Conservation (phyloP, 2,888 invertebrate genomes). For the Lissonota sp. region DNA sequence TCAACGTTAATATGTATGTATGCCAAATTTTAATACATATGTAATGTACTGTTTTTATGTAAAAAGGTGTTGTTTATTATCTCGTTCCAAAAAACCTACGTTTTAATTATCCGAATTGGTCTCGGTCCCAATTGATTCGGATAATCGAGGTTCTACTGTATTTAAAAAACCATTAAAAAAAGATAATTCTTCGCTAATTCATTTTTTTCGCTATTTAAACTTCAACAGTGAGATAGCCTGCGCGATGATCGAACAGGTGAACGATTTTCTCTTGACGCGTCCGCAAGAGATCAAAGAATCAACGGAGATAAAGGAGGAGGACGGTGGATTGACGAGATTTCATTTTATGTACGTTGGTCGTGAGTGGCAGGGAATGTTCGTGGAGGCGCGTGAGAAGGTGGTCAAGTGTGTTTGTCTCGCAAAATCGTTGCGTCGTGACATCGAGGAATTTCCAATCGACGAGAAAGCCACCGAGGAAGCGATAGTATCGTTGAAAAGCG, state of each 20-base stretch:
- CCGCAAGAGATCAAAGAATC: conserved; percentile 77
- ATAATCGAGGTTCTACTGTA: no score
- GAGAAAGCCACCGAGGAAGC: conserved; percentile 87
- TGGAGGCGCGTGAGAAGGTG: conserved; percentile 91
- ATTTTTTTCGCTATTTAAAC: not conserved
- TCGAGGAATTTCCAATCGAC: conserved; percentile 85
- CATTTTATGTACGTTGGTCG: conserved; percentile 89
- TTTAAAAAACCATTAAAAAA: not conserved
- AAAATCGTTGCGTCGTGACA: conserved; percentile 89
- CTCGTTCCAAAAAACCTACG: no score
- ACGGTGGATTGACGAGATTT: conserved; percentile 81
- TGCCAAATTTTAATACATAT: no score
- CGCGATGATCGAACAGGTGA: conserved; percentile 85
- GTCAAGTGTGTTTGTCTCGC: conserved; percentile 93
- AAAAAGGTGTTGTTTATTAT: no score
- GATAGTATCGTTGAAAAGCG: conserved; percentile 85
- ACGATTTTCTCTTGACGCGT: conserved; percentile 84
- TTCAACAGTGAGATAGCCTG: conserved; percentile 84
- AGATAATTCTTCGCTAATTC: no score
- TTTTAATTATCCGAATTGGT: no score
- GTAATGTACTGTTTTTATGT: no score
- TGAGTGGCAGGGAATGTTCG: conserved; percentile 91
- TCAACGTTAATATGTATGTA: no score
- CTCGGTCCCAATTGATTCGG: no score
- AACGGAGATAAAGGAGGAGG: conserved; percentile 67